Evolutionary conservation across 2,888 invertebrate genomes (phyloP).

Genomic region (Eristalis pertinax): DNA sequence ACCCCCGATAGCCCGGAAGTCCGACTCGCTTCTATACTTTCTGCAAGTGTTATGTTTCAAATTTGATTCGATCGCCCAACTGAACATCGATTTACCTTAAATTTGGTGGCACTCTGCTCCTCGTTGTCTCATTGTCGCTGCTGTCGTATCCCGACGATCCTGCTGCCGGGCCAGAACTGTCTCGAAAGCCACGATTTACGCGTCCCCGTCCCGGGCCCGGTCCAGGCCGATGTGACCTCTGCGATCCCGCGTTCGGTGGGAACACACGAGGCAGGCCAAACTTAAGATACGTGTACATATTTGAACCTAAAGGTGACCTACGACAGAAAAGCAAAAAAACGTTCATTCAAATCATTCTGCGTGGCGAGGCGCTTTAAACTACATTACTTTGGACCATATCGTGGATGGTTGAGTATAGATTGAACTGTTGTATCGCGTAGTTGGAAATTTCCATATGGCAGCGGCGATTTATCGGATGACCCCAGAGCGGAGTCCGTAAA

Average conservation of each 20-base stretch:
- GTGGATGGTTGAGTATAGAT: constrained; percentile 90
- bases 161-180: constrained; percentile 82
- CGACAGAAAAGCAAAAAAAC: too few species aligned
- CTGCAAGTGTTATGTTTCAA: constrained; percentile 76
- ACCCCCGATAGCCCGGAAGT: constrained; percentile 85
- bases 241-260: constrained; percentile 90
- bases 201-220: constrained; percentile 83
- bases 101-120: constrained; percentile 81
- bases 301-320: constrained; percentile 93
- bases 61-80: background rate
- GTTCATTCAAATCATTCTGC: constrained; percentile 2
- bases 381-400: constrained; percentile 93
- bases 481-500: constrained; percentile 97
- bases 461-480: constrained; percentile 94
- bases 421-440: constrained; percentile 95
- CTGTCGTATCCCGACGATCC: constrained; percentile 97
- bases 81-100: constrained; percentile 79
- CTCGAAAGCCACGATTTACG: constrained; percentile 83
- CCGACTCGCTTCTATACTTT: constrained; percentile 93
- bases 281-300: constrained; percentile 96
- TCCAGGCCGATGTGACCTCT: constrained; percentile 84
- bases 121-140: constrained; percentile 90
- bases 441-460: constrained; percentile 97
- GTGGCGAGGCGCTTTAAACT: background rate
- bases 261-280: constrained; percentile 96